Evolutionary conservation across 2,113 vertebrate species (phyloP).

Genomic region (Grus americana): DNA sequence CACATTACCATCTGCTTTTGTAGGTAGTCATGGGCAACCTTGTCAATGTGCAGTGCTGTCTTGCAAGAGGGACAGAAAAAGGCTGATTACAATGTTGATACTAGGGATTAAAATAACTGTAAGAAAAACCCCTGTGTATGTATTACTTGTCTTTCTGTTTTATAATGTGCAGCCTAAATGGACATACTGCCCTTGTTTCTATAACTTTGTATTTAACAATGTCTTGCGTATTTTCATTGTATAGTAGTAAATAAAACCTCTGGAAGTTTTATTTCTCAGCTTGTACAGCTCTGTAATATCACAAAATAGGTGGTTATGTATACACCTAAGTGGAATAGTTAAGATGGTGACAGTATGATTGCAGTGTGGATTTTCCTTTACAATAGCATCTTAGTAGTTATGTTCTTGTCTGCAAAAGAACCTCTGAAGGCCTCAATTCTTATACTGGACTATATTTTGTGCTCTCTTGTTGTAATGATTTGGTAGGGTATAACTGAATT

Average conservation of each 20-base stretch:
- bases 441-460: neutral
- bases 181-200: neutral
- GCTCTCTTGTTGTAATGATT: neutral
- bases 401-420: neutral
- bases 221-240: neutral
- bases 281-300: neutral
- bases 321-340: neutral
- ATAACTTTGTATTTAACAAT: neutral
- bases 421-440: neutral
- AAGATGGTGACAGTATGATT: neutral
- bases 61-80: neutral
- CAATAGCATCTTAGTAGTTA: neutral
- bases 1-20: neutral
- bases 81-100: neutral
- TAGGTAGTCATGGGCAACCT: neutral
- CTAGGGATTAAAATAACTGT: neutral
- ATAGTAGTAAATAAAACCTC: neutral
- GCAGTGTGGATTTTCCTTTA: neutral
- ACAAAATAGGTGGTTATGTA: neutral
- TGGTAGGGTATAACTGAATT: neutral
- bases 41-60: fast-evolving
- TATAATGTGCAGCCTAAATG: neutral
- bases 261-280: neutral
- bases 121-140: neutral
- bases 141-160: neutral